Evolutionary conservation across 2,113 vertebrate species (phyloP), one percentile per base, ranked within the genome.

Genomic region (Motacilla alba): DNA sequence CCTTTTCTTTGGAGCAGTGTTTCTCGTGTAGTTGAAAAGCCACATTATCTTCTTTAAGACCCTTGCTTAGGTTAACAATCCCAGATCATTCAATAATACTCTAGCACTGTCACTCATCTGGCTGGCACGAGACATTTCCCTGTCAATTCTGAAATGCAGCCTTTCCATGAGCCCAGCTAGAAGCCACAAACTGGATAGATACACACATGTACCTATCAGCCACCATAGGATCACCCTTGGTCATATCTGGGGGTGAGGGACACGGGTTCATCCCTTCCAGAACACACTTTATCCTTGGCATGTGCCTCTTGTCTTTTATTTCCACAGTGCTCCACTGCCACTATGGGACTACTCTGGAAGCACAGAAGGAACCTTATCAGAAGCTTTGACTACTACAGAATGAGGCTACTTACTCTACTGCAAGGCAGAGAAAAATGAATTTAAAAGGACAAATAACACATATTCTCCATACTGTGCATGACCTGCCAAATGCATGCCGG

Each of bases 381-480:
- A 83, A 83, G 56, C 76, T 88, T 55, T 74, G 80, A 74, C 74
- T 67, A 72, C 70, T 31, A 53, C 23, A 81, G 41, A 53, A 73
- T 86, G 50, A 82, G 56, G 72, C 58, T 94, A 83, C 77, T 94
- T 80, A 53, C n/a, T 76, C 44, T 72, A 49, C 50, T 83, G 46
- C 27, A 78, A 50, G 58, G 26, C 26, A 88, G 41, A 83, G 76
- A 64, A 84, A 47, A 89, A 86, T 49, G n/a, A 90, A 83, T 68
- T 70, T 4, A 69, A 89, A 83, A 82, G 66, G 88, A 68, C 58
- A 88, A 93, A 96, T 80, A 88, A 80, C 53, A 78, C n/a, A 83
- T 83, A 64, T 69, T 93, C 50, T 90, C 58, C 89, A 63, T 73
- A 47, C 58, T 63, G 81, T 47, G 53, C 58, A 24, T 37, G 24